These are phyloP conservation scores for Paratrypauchen microcephalus DNA, from an alignment of 2,797 vertebrate genomes.

Conservation along the genomic window DNA sequence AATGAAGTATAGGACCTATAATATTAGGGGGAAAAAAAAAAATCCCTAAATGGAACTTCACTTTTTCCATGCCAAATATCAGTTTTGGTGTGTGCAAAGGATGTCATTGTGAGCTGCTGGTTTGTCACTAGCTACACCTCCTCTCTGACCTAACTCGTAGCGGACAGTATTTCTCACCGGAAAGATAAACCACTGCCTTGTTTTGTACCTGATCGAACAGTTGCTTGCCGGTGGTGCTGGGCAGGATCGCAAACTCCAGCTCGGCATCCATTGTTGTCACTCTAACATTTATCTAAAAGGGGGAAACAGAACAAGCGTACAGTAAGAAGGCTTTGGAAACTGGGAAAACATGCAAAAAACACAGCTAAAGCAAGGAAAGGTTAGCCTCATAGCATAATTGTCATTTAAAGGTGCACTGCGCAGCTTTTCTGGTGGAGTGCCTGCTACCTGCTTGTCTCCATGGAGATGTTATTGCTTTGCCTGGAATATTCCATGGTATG, in stretches of 20 bases:
- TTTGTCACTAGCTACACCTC: neutral
- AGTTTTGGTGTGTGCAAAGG: neutral
- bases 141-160: slow-evolving; percentile 4
- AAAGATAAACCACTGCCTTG: neutral
- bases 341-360: slow-evolving; percentile 31
- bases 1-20: too few relatives aligned
- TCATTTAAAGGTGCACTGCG: too few relatives aligned
- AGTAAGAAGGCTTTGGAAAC: slow-evolving; percentile 36
- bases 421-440: too few relatives aligned
- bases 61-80: neutral
- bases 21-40: neutral
- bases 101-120: neutral
- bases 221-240: slow-evolving; percentile 95
- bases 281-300: slow-evolving; percentile 89
- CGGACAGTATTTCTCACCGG: neutral
- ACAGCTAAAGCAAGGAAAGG: slow-evolving; percentile 16
- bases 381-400: too few relatives aligned
- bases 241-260: slow-evolving; percentile 98
- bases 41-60: neutral
- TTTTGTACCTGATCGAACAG: slow-evolving; percentile 92
- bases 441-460: too few relatives aligned
- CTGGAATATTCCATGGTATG: too few relatives aligned
- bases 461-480: too few relatives aligned
- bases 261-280: slow-evolving; percentile 98
- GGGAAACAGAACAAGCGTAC: slow-evolving; percentile 33